Base-by-base conservation (phyloP, 2,797 vertebrate species). In the Pseudochirops corinnae region DNA sequence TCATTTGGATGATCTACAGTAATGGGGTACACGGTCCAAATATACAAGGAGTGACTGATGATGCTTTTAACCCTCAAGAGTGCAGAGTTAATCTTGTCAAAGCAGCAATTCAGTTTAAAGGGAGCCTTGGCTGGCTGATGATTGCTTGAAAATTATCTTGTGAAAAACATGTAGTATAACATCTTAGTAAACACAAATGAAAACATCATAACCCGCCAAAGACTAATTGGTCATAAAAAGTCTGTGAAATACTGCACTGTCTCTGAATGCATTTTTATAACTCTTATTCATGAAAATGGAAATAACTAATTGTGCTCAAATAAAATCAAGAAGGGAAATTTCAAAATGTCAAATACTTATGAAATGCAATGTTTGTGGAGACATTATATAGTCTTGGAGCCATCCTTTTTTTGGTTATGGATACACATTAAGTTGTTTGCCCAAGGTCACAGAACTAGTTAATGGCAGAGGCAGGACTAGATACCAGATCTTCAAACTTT, bases 61-160 rank as follows among this genome's bases (percentile, higher is more conserved):
- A 93, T 93, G 96, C 94, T 97, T 95, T 97, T 97, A 97, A 95
- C 31, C 5, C 90, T 94, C 57, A 62, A 94, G 93, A 95, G 96
- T 93, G 90, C 97, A 97, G 96, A 97, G 56, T 95, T 95, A 97
- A 96, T 97, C 94, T 58, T 92, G 55, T 94, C 56, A 56, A 74
- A 91, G 58, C 53, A 96, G 94, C 93, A 94, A 96, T 98, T 97
- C 94, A 67, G 50, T 91, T 94, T 96, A 97, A 97, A 96, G 94
- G 95, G 94, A 60, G 39, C 57, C 14, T 46, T 53, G 94, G 57
- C 28, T 56, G 93, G 93, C 93, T 93, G 94, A 93, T 94, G 55
- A 97, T 94, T 56, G 82, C 90, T 96, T 94, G 82, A 92, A 94
- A 92, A 91, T 95, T 97, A 94, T 97, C 94, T 95, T 56, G 92